Conservation (phyloP, 2,888 invertebrate species). For the Ennomos erosarius region DNA sequence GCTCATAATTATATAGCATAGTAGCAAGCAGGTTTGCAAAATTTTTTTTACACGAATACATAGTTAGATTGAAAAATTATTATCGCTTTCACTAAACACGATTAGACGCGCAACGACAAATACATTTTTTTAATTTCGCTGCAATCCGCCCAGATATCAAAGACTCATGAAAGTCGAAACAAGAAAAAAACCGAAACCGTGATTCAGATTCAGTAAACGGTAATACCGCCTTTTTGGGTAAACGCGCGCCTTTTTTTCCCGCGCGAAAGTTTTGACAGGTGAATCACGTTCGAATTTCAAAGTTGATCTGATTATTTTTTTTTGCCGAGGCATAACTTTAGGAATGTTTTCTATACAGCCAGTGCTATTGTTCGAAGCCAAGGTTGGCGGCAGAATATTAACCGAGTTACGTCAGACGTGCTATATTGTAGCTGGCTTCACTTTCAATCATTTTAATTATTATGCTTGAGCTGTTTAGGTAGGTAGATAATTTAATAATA, state of each 20-base stretch:
- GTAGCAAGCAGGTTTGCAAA: constrained; percentile 17
- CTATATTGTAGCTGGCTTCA: constrained; percentile 16
- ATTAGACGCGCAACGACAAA: constrained; percentile 32
- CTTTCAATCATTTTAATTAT: constrained; percentile 18
- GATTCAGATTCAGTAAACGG: constrained; percentile 9
- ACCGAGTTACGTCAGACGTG: constrained; percentile 20
- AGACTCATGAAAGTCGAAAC: constrained; percentile 16
- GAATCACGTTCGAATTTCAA: constrained; percentile 63
- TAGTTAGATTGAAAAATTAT: constrained; percentile 25
- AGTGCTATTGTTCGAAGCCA: constrained; percentile 28
- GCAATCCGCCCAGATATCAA: constrained; percentile 18
- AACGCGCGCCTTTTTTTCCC: constrained; percentile 50
- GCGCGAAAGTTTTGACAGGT: constrained; percentile 76
- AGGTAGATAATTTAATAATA: too few species aligned
- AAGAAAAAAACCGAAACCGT: constrained; percentile 17
- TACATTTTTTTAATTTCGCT: constrained; percentile 29
- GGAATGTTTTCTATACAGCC: constrained; percentile 25
- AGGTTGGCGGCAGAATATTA: constrained; percentile 29
- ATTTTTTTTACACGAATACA: constrained; percentile 17
- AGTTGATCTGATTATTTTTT: constrained; percentile 38
- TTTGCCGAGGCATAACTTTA: constrained; percentile 15
- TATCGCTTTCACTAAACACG: constrained; percentile 34
- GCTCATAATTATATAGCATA: constrained; percentile 6
- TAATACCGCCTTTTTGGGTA: constrained; percentile 31
- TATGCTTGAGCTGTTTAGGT: too few species aligned